Conservation (phyloP, 2,888 invertebrate genomes). For the Furcula furcula region DNA sequence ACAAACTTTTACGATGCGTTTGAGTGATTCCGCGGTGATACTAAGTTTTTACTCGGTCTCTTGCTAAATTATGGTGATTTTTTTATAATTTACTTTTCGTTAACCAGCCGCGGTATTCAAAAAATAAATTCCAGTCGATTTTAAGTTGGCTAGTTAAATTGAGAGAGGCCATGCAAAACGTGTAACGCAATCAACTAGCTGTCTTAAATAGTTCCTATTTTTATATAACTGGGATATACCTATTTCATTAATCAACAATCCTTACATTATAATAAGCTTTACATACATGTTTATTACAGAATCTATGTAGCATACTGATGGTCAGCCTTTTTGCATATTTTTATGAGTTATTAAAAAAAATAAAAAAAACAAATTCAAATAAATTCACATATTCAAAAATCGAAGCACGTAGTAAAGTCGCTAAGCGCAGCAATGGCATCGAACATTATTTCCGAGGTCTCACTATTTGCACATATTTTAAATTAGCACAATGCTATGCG, state of each 20-base stretch:
- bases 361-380: not conserved
- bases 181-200: not conserved
- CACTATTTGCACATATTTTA: conserved; percentile 60
- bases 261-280: too few relatives aligned
- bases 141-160: not conserved
- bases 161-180: not conserved
- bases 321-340: too few relatives aligned
- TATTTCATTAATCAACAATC: too few relatives aligned
- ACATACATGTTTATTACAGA: too few relatives aligned
- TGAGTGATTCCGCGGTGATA: conserved; percentile 24
- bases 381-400: not conserved
- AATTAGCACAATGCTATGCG: conserved; percentile 51
- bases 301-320: too few relatives aligned
- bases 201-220: too few relatives aligned
- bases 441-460: conserved; percentile 44
- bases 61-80: conserved; percentile 1
- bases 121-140: not conserved
- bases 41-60: conserved; percentile 6
- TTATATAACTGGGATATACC: too few relatives aligned
- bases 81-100: not conserved
- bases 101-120: conserved; percentile 7
- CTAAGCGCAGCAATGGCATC: conserved; percentile 7
- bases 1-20: conserved; percentile 33
- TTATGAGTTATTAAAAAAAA: too few relatives aligned
- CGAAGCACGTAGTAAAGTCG: conserved; percentile 1